These are phyloP conservation scores for Neosalanx taihuensis DNA, from an alignment of 2,797 vertebrate genomes.

Conservation along the genomic window DNA sequence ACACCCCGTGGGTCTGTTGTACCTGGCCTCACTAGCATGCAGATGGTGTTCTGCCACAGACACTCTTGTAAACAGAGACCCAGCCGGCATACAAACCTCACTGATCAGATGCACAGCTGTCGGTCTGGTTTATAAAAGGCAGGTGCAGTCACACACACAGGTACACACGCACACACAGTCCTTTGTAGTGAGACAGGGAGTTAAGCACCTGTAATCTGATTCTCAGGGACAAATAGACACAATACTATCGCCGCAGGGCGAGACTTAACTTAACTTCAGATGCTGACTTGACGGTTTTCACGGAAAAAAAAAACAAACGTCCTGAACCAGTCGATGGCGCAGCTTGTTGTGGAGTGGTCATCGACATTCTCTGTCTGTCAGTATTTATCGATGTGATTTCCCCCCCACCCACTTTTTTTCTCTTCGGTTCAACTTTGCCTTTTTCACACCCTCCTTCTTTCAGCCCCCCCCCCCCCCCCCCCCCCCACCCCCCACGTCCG, in stretches of 20 bases:
- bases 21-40: neutral
- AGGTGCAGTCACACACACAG: constrained; percentile 8
- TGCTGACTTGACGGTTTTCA: neutral
- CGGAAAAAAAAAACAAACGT: neutral
- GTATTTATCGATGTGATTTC: constrained; percentile 1
- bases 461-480: constrained; percentile 10
- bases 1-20: no score
- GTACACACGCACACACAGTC: constrained; percentile 7
- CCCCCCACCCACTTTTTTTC: constrained; percentile 20
- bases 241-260: neutral
- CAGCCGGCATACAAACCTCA: constrained; percentile 17
- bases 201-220: constrained; percentile 34
- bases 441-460: constrained; percentile 9
- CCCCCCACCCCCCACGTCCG: constrained; percentile 31
- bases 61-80: neutral
- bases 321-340: neutral
- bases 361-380: constrained; percentile 13
- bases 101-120: constrained; percentile 32
- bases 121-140: constrained; percentile 35
- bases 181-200: constrained; percentile 26
- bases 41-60: no score
- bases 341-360: constrained; percentile 46
- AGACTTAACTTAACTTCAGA: neutral
- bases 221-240: constrained; percentile 1
- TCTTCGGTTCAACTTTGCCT: constrained; percentile 4